Conservation (phyloP, 2,888 invertebrate species). For the Rhagophthalmus giganteus region DNA sequence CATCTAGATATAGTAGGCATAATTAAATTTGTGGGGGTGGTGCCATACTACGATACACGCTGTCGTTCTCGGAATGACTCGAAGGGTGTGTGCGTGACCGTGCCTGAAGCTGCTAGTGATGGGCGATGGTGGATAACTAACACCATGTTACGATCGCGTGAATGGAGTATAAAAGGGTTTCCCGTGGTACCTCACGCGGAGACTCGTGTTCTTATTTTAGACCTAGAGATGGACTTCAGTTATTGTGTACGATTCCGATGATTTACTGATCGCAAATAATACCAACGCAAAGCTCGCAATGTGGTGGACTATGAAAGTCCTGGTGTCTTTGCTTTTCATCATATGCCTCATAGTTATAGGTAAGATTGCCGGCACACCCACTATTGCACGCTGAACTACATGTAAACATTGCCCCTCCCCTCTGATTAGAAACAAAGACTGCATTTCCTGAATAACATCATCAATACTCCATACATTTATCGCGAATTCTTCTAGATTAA, state of each 20-base stretch:
- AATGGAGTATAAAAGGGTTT: conserved; percentile 29
- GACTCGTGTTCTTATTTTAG: conserved; percentile 39
- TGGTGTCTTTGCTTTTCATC: conserved; percentile 48
- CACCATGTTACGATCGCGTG: conserved; percentile 45
- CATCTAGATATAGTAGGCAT: conserved; percentile 47
- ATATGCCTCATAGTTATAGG: conserved; percentile 52
- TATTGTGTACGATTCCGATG: conserved; percentile 49
- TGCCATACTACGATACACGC: conserved; percentile 45
- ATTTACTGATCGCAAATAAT: conserved; percentile 45
- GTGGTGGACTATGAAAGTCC: conserved; percentile 48
- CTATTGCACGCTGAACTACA: conserved; percentile 49
- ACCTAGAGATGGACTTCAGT: conserved; percentile 50
- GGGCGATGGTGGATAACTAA: conserved; percentile 40
- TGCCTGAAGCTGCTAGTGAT: conserved; percentile 27
- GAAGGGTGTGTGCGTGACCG: conserved; percentile 46
- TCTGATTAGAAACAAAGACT: conserved; percentile 37
- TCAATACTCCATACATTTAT: no score
- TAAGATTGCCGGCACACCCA: conserved; percentile 53
- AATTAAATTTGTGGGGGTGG: conserved; percentile 49
- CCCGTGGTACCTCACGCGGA: conserved; percentile 34
- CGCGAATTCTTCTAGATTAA: no score
- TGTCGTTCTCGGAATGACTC: conserved; percentile 46
- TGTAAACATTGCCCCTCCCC: conserved; percentile 57
- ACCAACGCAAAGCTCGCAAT: conserved; percentile 46
- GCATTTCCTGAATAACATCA: conserved; percentile 10